phyloP scores from a whole-genome alignment of 2,888 invertebrate species.

The Cepaea hortensis region DNA sequence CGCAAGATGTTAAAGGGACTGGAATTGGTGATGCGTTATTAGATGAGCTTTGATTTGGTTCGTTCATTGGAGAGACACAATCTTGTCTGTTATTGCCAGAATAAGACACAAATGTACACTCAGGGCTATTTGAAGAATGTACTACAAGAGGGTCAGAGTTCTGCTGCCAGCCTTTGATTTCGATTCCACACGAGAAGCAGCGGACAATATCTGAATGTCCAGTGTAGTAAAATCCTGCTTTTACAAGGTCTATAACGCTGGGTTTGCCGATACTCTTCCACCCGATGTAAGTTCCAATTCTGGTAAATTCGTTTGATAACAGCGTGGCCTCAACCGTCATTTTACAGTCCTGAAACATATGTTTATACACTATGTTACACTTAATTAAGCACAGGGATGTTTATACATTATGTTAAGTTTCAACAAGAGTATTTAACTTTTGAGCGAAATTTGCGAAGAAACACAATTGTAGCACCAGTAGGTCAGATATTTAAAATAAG shows the following conservation, averaged over 20 bases:
- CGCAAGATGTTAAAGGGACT: no score
- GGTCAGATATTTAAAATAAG: no score
- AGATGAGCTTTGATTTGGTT: neutral
- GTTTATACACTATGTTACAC: no score
- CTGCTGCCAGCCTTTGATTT: conserved; percentile 49
- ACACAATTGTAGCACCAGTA: no score
- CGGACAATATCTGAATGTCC: conserved; percentile 53
- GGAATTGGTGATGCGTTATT: no score
- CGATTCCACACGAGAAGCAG: conserved; percentile 56
- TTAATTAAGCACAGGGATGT: neutral
- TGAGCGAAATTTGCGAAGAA: no score
- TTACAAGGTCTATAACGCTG: conserved; percentile 50
- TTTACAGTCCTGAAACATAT: neutral
- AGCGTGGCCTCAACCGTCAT: neutral
- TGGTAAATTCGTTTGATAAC: conserved; percentile 18
- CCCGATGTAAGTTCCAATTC: conserved; percentile 36
- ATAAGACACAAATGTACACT: conserved; percentile 49
- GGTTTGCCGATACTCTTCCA: conserved; percentile 43
- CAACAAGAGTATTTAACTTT: no score
- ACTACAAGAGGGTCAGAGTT: conserved; percentile 49
- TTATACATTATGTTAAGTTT: neutral
- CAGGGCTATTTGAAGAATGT: conserved; percentile 53
- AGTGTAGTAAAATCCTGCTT: conserved; percentile 57
- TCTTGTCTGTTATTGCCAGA: neutral
- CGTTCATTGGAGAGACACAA: neutral